Evolutionary conservation across 2,797 vertebrate species (phyloP).

Genomic region (Phrynocephalus guinanensis): DNA sequence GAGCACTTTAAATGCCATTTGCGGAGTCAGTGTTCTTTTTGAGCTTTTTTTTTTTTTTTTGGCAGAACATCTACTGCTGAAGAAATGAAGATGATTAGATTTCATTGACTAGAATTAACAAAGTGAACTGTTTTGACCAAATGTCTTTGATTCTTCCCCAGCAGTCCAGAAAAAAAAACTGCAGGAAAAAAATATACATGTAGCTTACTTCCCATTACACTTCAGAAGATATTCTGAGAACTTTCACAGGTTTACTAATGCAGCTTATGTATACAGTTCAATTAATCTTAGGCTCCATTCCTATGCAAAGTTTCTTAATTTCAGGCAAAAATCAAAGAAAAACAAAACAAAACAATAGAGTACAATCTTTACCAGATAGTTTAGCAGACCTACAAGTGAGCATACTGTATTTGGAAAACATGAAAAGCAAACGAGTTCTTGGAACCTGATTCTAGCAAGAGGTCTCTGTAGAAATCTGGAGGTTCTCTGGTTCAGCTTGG

Average conservation of each 20-base stretch:
- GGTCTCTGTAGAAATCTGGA: neutral
- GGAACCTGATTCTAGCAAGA: neutral
- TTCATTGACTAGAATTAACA: neutral
- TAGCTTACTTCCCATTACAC: neutral
- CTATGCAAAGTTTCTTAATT: neutral
- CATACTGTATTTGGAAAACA: neutral
- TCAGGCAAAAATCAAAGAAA: too few species aligned
- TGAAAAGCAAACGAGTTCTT: neutral
- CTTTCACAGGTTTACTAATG: neutral
- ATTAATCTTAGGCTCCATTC: neutral
- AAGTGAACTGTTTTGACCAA: neutral
- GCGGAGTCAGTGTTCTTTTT: neutral
- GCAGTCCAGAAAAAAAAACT: neutral
- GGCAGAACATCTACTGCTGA: conserved; percentile 13
- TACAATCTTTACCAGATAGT: neutral
- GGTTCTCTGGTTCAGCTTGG: neutral
- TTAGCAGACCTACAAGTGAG: neutral
- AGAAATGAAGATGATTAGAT: neutral
- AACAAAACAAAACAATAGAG: neutral
- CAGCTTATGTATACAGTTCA: neutral
- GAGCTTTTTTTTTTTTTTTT: neutral
- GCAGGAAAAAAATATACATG: neutral
- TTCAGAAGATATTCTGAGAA: neutral
- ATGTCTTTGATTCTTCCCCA: neutral
- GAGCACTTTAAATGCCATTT: conserved; percentile 1